Conservation (phyloP, 2,797 vertebrate species). For the Glyptemys insculpta region DNA sequence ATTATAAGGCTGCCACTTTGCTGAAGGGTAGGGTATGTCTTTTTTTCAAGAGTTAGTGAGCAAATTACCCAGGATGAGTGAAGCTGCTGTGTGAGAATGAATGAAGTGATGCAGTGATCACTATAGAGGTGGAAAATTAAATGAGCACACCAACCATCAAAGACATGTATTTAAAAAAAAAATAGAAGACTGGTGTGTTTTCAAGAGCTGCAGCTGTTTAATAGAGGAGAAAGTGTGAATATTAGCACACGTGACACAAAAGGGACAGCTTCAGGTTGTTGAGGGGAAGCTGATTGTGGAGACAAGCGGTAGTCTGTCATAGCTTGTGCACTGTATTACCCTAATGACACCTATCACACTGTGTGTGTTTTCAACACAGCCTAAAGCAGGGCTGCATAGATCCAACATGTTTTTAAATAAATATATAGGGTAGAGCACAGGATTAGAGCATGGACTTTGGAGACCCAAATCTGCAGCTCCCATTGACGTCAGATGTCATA, state of each 20-base stretch:
- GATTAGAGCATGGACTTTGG: not conserved
- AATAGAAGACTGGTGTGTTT: not conserved
- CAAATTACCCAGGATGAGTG: not conserved
- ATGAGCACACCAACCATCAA: not conserved
- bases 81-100: not conserved
- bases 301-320: constrained; percentile 46
- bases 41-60: not conserved
- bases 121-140: constrained; percentile 31
- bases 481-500: not conserved
- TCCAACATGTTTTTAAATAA: not conserved
- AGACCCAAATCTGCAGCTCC: not conserved
- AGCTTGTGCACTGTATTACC: constrained; percentile 38
- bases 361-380: not conserved
- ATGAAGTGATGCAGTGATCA: not conserved
- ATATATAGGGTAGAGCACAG: not conserved
- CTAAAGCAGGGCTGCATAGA: constrained; percentile 24
- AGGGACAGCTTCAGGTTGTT: not conserved
- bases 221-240: not conserved
- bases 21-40: not conserved
- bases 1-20: not conserved
- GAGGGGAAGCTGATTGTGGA: constrained; percentile 5
- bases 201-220: constrained; percentile 45
- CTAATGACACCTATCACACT: not conserved
- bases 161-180: not conserved
- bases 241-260: not conserved